Evolutionary conservation across 2,113 vertebrate genomes (phyloP).

Genomic region (Takifugu flavidus): DNA sequence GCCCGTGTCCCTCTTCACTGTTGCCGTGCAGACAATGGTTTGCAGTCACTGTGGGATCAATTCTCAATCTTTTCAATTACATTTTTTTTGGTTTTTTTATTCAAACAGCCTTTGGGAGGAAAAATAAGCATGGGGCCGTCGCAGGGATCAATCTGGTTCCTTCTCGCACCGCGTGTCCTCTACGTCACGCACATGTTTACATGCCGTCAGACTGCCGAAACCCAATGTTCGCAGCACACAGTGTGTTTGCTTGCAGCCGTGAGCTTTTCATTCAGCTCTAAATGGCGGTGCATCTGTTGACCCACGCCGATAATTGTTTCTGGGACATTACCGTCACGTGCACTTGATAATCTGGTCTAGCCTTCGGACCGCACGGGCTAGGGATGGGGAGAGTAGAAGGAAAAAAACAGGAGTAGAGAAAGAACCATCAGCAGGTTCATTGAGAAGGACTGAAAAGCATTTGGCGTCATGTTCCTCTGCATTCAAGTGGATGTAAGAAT

Average conservation of each 20-base stretch:
- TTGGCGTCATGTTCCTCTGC: conserved; percentile 52
- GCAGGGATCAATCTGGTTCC: conserved; percentile 27
- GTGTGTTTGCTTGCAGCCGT: background rate
- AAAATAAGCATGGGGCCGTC: conserved; percentile 21
- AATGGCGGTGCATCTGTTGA: background rate
- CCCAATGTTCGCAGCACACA: background rate
- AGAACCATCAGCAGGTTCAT: conserved; percentile 1
- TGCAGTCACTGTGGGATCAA: conserved; percentile 18
- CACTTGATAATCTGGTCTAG: conserved; percentile 4
- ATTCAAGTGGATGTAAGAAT: conserved; percentile 33
- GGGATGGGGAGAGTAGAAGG: background rate
- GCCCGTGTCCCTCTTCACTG: conserved; percentile 29
- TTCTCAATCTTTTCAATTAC: conserved; percentile 43
- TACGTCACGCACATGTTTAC: conserved; percentile 13
- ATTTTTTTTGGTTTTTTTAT: background rate
- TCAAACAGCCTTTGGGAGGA: conserved; percentile 13
- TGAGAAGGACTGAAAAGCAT: conserved; percentile 29
- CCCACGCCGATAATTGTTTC: background rate
- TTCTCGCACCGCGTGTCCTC: background rate
- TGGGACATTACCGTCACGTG: background rate
- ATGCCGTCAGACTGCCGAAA: background rate
- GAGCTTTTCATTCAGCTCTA: background rate
- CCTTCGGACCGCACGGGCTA: background rate
- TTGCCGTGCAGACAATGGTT: conserved; percentile 22
- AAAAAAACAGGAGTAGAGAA: conserved; percentile 19